These are phyloP conservation scores for Leptopterna dolabrata DNA, from an alignment of 2,888 invertebrate species.

Conservation along the genomic window DNA sequence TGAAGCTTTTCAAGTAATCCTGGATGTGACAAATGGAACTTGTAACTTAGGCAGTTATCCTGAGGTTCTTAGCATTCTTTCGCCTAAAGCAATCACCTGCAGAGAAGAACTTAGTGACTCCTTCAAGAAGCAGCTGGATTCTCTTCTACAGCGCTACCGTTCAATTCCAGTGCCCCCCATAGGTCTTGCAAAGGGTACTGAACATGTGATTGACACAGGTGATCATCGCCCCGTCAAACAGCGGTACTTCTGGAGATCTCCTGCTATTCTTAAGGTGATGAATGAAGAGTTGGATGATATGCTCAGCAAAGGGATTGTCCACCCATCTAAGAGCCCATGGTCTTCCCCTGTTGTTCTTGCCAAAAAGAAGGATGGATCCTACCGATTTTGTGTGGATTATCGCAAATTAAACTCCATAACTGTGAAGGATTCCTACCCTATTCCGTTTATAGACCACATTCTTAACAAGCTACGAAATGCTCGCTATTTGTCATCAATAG, in stretches of 20 bases:
- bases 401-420: slow-evolving; percentile 59
- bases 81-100: not conserved
- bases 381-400: slow-evolving; percentile 60
- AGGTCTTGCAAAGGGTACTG: not conserved
- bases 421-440: slow-evolving; percentile 59
- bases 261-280: no score
- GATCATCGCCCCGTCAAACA: not conserved
- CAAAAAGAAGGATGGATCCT: slow-evolving; percentile 60
- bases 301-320: slow-evolving; percentile 61
- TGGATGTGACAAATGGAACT: slow-evolving; percentile 55
- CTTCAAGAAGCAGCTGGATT: not conserved
- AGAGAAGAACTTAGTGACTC: not conserved
- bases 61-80: not conserved
- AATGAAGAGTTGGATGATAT: slow-evolving; percentile 61
- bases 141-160: not conserved
- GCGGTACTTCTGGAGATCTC: slow-evolving; percentile 37
- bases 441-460: slow-evolving; percentile 57
- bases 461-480: slow-evolving; percentile 57
- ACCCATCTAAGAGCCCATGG: slow-evolving; percentile 62
- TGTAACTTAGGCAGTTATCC: not conserved
- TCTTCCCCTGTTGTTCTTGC: slow-evolving; percentile 62
- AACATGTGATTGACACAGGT: not conserved
- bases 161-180: not conserved
- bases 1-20: slow-evolving; percentile 49
- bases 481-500: slow-evolving; percentile 43